Evolutionary conservation across 2,888 invertebrate genomes (phyloP).

Genomic region (Eledona agricola): DNA sequence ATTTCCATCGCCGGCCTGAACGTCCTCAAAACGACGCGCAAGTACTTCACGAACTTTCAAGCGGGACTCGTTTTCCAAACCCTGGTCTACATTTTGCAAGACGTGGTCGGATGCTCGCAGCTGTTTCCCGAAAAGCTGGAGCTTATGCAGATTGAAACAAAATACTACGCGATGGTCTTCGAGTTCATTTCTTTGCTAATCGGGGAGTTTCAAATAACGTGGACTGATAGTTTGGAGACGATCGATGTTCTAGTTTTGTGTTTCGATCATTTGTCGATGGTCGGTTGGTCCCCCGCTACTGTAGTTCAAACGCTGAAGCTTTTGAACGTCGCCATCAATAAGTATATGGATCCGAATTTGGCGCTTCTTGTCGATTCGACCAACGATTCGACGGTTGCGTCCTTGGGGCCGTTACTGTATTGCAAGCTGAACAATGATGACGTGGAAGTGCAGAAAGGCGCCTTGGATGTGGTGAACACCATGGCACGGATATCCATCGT

Average conservation of each 20-base stretch:
- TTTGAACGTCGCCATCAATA: slow-evolving; percentile 73
- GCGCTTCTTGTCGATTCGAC: slow-evolving; percentile 75
- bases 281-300: slow-evolving; percentile 69
- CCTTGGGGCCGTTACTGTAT: slow-evolving; percentile 73
- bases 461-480: slow-evolving; percentile 75
- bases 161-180: slow-evolving; percentile 70
- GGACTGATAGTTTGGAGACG: slow-evolving; percentile 81
- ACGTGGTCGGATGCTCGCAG: no score
- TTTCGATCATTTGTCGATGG: slow-evolving; percentile 65
- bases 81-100: slow-evolving; percentile 69
- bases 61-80: slow-evolving; percentile 72
- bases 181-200: slow-evolving; percentile 72
- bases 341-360: slow-evolving; percentile 80
- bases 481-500: slow-evolving; percentile 74
- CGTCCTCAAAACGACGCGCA: slow-evolving; percentile 65
- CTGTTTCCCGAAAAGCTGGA: slow-evolving; percentile 43
- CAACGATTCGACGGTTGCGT: slow-evolving; percentile 69
- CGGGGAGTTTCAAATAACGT: slow-evolving; percentile 75
- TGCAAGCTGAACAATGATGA: slow-evolving; percentile 75
- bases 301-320: slow-evolving; percentile 77
- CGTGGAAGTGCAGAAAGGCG: slow-evolving; percentile 84
- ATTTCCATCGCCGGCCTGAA: slow-evolving; percentile 61
- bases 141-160: slow-evolving; percentile 50
- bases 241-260: slow-evolving; percentile 69
- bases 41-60: slow-evolving; percentile 68